Base-by-base conservation (phyloP, 2,113 vertebrate genomes). In the Indicator maculatus region DNA sequence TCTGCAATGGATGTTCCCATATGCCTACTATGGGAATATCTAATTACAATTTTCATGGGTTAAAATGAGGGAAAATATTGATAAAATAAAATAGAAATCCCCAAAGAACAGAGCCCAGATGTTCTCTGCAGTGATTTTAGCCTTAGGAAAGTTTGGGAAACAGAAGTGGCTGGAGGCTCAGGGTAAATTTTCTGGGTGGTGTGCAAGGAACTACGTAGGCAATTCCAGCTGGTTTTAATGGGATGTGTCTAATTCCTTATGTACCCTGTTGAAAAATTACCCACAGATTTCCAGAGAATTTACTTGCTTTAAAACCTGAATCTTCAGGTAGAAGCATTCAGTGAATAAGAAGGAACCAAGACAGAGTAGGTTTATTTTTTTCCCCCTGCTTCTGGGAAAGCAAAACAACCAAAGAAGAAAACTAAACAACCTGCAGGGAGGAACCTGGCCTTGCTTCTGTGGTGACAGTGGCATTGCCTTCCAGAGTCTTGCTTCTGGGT, bases 161-260 rank as follows among this genome's bases (percentile, higher is more conserved):
- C 91, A 94, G 81, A 95, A 94, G 90, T 66, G 74, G 26, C 89
- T 93, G 63, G 55, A 93, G 89, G 84, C 74, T 89, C 58, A 59
- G 81, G 66, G 59, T 92, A 92, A 89, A 89, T 92, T 93, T 96
- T 94, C 91, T 79, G 84, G 27, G 50, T 89, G 74, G 55, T 63
- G 63, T 73, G 59, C 36, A 66, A 91, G 52, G 78, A 90, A 92
- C 89, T 94, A 70, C 81, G 45, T 88, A 33, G 47, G 87, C 84
- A 89, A 93, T 95, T 95, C 86, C 86, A 92, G 67, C 93, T 94
- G 89, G 27, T 94, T 92, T 94, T 90, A 93, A 87, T 91, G 86
- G 77, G 50, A 86, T 7, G 0, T 76, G 64, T 93, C 45, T 90
- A 88, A 79, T 89, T 92, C 75, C 55, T 89, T 89, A 87, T 90